phyloP scores from a whole-genome alignment of 2,888 invertebrate species.

The Pemphredon lugubris region DNA sequence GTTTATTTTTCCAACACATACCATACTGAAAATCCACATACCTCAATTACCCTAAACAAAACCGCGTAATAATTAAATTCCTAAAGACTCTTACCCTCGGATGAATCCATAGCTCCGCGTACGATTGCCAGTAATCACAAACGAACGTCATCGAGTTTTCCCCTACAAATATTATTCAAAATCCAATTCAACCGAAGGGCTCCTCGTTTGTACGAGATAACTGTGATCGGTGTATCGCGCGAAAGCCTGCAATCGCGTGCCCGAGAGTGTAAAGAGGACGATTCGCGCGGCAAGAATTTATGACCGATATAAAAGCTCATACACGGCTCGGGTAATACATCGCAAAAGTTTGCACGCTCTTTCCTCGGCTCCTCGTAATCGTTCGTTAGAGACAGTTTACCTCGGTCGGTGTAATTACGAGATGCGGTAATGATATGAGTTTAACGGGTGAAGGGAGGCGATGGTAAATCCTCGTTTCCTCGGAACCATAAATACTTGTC shows the following conservation, averaged over 20 bases:
- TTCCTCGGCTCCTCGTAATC: slow-evolving; percentile 22
- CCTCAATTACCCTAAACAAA: no score
- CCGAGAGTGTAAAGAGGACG: not conserved
- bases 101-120: no score
- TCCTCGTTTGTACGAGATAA: no score
- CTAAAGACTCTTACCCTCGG: no score
- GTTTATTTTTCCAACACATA: no score
- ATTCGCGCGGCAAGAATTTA: slow-evolving; percentile 24
- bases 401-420: slow-evolving; percentile 40
- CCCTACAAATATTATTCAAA: no score
- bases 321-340: not conserved
- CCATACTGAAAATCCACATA: no score
- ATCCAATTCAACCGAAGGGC: no score
- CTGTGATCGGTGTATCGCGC: no score
- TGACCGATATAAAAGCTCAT: slow-evolving; percentile 22
- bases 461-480: slow-evolving; percentile 20
- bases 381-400: slow-evolving; percentile 35
- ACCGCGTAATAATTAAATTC: no score
- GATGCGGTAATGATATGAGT: slow-evolving; percentile 48
- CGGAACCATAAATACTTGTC: slow-evolving; percentile 31
- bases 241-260: not conserved
- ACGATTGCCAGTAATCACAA: no score
- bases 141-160: no score
- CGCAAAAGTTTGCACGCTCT: not conserved
- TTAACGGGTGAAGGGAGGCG: slow-evolving; percentile 27